Evolutionary conservation across 2,797 vertebrate species (phyloP), one percentile per base, ranked within the genome.

Genomic region (Myiotriccus ornatus): DNA sequence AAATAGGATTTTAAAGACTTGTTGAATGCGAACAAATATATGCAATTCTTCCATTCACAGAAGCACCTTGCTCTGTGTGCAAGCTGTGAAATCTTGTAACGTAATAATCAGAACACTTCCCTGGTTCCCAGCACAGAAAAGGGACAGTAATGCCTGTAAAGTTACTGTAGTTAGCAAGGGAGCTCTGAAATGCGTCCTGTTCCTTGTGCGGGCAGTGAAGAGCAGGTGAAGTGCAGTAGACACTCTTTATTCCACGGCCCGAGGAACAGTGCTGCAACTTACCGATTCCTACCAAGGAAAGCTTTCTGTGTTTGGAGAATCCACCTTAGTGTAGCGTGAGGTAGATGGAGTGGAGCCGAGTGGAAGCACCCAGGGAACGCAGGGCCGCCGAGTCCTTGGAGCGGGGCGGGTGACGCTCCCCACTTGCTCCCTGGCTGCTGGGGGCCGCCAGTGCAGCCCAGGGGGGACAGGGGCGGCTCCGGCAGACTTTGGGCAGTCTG

Each of bases 31-130:
- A 97, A 96, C 92, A 95, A 93, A 97, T 97, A 97, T 98, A 98
- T 98, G 98, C 98, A 98, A 94, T 97, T 95, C 94, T 96, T 96
- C 87, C 96, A 77, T 96, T 97, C 69, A 64, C 94, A 97, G 94
- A 89, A 95, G 95, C 97, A 94, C 91, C 50, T 93, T 76, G 75
- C 94, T 85, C 87, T 91, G 81, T 94, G 91, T 95, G 95, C 96
- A 96, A 85, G 90, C 94, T 97, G 96, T 90, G 87, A 97, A 88
- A 96, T 91, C 79, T 65, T 87, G 69, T 76, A 87, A 88, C 15
- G 39, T 92, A 87, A 80, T 71, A 70, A 69, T 89, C 50, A 49
- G 75, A 97, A 93, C 86, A 76, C 89, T 95, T 96, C 83, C 65
- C 57, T 94, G 70, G 95, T 93, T 96, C 93, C 87, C 88, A 78